Evolutionary conservation across 1,140 invertebrate genomes (phyloP), one percentile per base, ranked within the genome.

Genomic region (Trichonephila clavipes): DNA sequence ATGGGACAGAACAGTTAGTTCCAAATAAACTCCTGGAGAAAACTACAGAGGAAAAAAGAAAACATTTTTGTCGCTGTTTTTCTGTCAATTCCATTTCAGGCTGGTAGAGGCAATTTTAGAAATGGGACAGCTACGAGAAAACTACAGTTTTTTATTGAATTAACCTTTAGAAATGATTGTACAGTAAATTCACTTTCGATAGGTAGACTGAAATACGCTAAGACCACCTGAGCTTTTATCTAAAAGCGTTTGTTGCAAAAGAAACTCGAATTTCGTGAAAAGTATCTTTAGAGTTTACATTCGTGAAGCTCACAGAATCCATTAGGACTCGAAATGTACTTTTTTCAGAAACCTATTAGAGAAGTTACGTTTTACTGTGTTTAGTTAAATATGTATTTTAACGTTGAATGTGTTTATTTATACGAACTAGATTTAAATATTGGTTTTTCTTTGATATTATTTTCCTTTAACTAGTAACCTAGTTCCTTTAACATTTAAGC

Each of bases 101-200:
- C 66, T 28, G 24, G 28, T 34, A 19, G 72, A 77, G 16, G 72
- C 28, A 77, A 77, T 77, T 77, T 77, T 77, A 77, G 72, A 77
- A 77, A 77, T 77, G 72, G 72, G 28, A 40, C 28, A 40, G 28
- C 72, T 40, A 77, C 28, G 72, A 18, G 34, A 40, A 40, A 40
- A 77, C 16, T 18, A 8, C 7, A 40, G 28, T 77, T 77, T 77
- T 77, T 77, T 77, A 77, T 77, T 77, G 72, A 77, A 77, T 77
- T 77, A 77, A 77, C 72, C 72, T 77, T 40, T 77, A 16, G 72
- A 77, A 40, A 77, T 77, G 72, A 18, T 40, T 77, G 72, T 24
- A 77, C 72, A 40, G 34, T 7, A 18, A 77, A 34, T 77, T 19
- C 18, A 18, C 28, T 34, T 19, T 77, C 14, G 34, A 77, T 77